Conservation (phyloP, 2,797 vertebrate genomes). For the Ptychobarbus kaznakovi region DNA sequence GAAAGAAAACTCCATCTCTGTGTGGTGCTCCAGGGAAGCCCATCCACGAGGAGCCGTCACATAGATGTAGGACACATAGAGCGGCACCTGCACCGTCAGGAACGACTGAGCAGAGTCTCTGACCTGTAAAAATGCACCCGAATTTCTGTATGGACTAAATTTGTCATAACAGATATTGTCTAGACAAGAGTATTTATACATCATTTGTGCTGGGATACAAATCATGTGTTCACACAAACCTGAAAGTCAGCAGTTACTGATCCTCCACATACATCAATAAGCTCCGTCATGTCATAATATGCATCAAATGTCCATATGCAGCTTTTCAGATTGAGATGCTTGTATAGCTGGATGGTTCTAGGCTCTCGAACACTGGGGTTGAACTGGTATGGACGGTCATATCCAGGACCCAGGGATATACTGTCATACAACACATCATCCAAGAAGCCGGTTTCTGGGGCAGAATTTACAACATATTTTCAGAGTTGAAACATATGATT, state of each 20-base stretch:
- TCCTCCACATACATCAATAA: conserved; percentile 95
- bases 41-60: conserved; percentile 94
- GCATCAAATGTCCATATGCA: conserved; percentile 99
- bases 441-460: conserved; percentile 90
- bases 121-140: conserved; percentile 78
- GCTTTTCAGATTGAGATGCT: conserved; percentile 97
- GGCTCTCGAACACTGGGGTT: conserved; percentile 85
- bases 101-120: conserved; percentile 97
- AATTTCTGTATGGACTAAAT: conserved; percentile 25
- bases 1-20: conserved; percentile 99
- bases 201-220: neutral
- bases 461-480: neutral
- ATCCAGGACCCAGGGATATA: conserved; percentile 88
- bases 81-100: conserved; percentile 93
- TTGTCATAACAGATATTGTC: neutral
- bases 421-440: conserved; percentile 84
- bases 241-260: conserved; percentile 97
- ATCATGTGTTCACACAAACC: conserved; percentile 71
- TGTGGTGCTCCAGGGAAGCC: conserved; percentile 98
- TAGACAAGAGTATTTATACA: neutral
- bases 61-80: conserved; percentile 96
- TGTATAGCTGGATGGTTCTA: conserved; percentile 92
- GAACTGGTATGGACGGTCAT: conserved; percentile 94
- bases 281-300: conserved; percentile 96
- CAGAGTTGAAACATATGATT: neutral